phyloP scores from a whole-genome alignment of 1,140 invertebrate species.

The Elysia chlorotica region DNA sequence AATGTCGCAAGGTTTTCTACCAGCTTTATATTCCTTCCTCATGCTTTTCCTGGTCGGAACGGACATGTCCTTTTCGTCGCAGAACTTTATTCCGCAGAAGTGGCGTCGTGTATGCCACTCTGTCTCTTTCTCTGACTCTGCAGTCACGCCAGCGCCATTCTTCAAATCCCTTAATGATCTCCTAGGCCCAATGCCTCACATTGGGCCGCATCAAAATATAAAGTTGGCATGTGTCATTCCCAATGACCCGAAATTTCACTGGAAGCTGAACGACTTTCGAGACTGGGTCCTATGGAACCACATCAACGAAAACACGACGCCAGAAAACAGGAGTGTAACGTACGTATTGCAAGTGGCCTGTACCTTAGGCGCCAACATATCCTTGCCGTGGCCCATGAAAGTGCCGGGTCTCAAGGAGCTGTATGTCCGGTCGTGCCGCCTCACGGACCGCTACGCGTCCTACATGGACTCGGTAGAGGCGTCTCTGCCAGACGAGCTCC shows the following conservation, averaged over 20 bases:
- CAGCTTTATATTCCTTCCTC: too few species aligned
- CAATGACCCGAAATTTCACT: not conserved
- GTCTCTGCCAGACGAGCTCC: conserved; percentile 16
- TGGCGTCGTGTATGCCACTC: too few species aligned
- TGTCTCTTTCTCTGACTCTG: too few species aligned
- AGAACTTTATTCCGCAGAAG: too few species aligned
- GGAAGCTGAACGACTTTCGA: conserved; percentile 4
- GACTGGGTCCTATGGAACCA: not conserved
- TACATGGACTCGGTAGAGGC: conserved; percentile 9
- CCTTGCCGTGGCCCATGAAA: conserved; percentile 23
- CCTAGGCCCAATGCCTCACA: too few species aligned
- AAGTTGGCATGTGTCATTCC: not conserved
- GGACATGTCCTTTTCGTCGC: too few species aligned
- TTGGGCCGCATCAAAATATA: too few species aligned
- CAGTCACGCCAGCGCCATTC: too few species aligned
- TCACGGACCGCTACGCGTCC: conserved; percentile 25
- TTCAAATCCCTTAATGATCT: too few species aligned
- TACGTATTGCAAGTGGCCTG: conserved; percentile 8
- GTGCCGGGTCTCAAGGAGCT: conserved; percentile 17
- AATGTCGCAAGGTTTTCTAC: too few species aligned
- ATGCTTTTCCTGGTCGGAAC: too few species aligned
- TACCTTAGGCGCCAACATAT: conserved; percentile 9
- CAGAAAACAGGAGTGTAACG: not conserved
- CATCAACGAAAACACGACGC: not conserved
- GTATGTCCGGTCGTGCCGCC: not conserved